Base-by-base conservation (phyloP, 2,888 invertebrate species). In the Mythimna impura region DNA sequence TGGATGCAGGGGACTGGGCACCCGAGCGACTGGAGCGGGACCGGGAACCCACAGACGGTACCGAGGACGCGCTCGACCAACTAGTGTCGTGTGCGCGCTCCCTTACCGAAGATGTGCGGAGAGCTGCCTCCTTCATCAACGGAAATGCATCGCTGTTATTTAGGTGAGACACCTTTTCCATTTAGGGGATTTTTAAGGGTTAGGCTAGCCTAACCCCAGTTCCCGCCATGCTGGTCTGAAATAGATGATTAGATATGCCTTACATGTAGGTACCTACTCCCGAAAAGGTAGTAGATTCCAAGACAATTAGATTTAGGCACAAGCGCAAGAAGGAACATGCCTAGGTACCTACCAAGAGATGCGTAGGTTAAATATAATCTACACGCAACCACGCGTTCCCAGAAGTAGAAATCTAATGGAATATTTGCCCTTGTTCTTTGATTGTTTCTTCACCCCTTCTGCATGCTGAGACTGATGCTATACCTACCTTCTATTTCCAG, bases 81-180 rank as follows among this genome's bases (percentile, higher is more conserved):
- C 96, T 99, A 76, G 98, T 99, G 80, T 98, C 98, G 14, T 98
- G 98, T 89, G 98, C 99, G 22, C 97, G 98, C 89, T 98, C 98
- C 12, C 97, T 99, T 43, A 98, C 98, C 0, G 98, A 98, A 92
- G 99, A 99, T 94, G 98, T 99, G 55, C 97, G 98, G 82, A 98
- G 98, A 91, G 98, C 98, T 22, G 98, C 99, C 25, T 98, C 99
- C 20, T 98, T 99, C 90, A 99, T 99, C 88, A 99, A 98, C 94
- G 98, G 98, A 76, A 98, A 98, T 91, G 98, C 98, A 58, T 97
- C 98, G 74, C 94, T 98, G 71, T 95, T 98, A 3, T 99, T 97
- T 95, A 98, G 98, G 96, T 97, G 62, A 80, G 88, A 65, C 14
- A 50, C 25, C 4, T 22, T 50, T 55, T 20, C 6, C 20, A 17